Evolutionary conservation across 1,140 invertebrate species (phyloP).

Genomic region (Lamellibrachia luymesi): DNA sequence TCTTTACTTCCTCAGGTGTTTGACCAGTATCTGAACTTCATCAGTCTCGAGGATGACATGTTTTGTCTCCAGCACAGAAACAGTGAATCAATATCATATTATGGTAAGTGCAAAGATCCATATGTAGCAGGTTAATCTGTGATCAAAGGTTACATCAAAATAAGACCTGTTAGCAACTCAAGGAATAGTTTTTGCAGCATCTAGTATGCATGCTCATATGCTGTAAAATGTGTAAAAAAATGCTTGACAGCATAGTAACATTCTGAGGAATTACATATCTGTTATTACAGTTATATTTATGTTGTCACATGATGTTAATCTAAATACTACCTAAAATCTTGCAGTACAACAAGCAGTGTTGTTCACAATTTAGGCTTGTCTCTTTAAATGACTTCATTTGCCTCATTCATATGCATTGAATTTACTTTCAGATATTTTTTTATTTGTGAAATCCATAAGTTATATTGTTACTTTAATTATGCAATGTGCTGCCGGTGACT

Average conservation of each 20-base stretch:
- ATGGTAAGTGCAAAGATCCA: slow-evolving; percentile 64
- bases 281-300: not conserved
- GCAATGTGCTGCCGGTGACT: no score
- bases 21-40: slow-evolving; percentile 95
- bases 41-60: slow-evolving; percentile 95
- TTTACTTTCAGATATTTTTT: not conserved
- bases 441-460: not conserved
- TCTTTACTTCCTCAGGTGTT: slow-evolving; percentile 38
- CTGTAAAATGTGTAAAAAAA: no score
- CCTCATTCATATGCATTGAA: not conserved
- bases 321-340: not conserved
- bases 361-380: not conserved
- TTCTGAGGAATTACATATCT: no score
- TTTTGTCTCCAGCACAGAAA: slow-evolving; percentile 92
- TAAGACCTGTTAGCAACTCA: no score
- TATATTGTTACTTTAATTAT: not conserved
- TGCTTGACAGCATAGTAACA: no score
- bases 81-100: slow-evolving; percentile 87
- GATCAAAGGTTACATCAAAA: no score
- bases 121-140: not conserved
- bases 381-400: not conserved
- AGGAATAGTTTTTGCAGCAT: no score
- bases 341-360: not conserved
- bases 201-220: no score
- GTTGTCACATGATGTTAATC: not conserved